These are phyloP conservation scores for Paramuricea clavata DNA, from an alignment of 92 coral and sea anemone genomes.

Conservation along the genomic window DNA sequence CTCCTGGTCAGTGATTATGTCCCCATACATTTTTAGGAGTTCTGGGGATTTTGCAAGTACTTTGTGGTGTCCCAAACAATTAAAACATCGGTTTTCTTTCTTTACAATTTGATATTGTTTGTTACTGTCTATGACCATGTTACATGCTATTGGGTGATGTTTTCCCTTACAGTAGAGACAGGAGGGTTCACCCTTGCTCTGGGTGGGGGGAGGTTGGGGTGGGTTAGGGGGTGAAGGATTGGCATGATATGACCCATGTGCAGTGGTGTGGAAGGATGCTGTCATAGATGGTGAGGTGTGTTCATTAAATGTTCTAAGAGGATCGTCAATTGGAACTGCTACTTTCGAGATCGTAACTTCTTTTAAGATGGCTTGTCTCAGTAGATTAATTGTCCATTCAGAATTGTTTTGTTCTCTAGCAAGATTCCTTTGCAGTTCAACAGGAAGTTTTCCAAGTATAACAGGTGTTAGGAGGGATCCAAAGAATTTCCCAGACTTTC, in stretches of 20 bases:
- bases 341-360: not conserved
- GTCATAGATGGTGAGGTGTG: not conserved
- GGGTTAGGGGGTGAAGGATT: not conserved
- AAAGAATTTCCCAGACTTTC: not conserved
- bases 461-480: not conserved
- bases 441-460: conserved; percentile 4
- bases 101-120: conserved; percentile 42
- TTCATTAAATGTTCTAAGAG: not conserved
- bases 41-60: conserved; percentile 45
- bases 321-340: not conserved
- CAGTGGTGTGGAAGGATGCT: not conserved
- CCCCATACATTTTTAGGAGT: conserved; percentile 33
- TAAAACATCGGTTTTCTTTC: conserved; percentile 39
- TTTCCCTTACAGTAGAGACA: conserved; percentile 58
- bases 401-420: conserved; percentile 7
- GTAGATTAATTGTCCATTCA: not conserved
- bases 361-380: not conserved
- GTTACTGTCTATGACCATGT: conserved; percentile 13
- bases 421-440: not conserved
- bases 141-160: conserved; percentile 40
- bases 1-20: conserved; percentile 67
- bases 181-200: not conserved
- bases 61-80: conserved; percentile 57
- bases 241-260: not conserved
- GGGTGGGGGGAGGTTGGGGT: not conserved